Evolutionary conservation across 2,113 vertebrate species (phyloP), one percentile per base, ranked within the genome.

Genomic region (Platysternon megacephalum): DNA sequence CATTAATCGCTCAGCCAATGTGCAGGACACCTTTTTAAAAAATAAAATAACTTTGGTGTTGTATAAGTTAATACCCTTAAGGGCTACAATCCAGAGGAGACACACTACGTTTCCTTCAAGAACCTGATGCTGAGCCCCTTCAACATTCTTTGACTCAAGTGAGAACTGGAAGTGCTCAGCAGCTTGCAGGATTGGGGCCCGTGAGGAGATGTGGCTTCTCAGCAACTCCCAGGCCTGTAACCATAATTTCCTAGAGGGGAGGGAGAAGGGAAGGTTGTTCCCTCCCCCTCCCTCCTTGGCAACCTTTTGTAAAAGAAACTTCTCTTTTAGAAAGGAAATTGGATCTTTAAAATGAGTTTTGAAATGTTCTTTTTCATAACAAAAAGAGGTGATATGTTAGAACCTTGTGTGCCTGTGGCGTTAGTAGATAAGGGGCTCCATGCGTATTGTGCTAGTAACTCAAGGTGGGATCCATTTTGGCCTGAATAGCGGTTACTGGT

Each of bases 231-330:
- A 55, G 82, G 79, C 85, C 49, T 81, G 49, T 85, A 95, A 88
- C 39, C 85, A 91, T 95, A 91, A 97, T 96, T 97, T 97, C 96
- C 95, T 95, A n/a, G n/a, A n/a, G n/a, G 93, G 91, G 88, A 90
- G 82, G 65, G 78, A 79, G 52, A 53, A 22, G 6, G 52, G 21
- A 24, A 53, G 7, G 19, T 24, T 53, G 55, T 56, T 76, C 11
- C 28, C 58, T 58, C 35, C 79, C 46, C 51, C 8, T 32, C 85
- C 29, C 14, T 82, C 46, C 76, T 72, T 91, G 76, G 46, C 82
- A 89, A 61, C 72, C 51, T 85, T 26, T 86, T 53, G 61, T 84
- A 94, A 35, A 74, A 52, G 86, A 85, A 94, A 93, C 93, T 72
- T 80, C 93, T 94, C 90, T 91, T 96, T 93, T 85, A 68, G 72